These are phyloP conservation scores for Passer montanus DNA, from an alignment of 2,113 vertebrate genomes.

Conservation along the genomic window DNA sequence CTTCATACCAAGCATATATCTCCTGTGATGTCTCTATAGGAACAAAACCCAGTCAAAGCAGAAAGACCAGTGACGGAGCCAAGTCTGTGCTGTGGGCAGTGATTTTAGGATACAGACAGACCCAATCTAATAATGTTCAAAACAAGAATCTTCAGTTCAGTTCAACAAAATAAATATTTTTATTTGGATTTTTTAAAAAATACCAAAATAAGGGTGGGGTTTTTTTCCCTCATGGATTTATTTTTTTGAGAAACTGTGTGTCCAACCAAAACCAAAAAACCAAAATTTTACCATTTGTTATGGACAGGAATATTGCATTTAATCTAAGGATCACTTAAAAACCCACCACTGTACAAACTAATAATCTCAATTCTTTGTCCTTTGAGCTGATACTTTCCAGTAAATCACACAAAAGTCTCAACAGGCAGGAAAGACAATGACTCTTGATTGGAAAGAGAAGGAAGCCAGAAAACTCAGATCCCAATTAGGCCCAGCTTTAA, in stretches of 20 bases:
- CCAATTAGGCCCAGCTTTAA: constrained; percentile 60
- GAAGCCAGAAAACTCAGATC: constrained; percentile 29
- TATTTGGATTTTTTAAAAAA: neutral
- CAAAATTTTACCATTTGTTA: neutral
- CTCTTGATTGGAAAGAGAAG: constrained; percentile 33
- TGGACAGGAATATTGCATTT: neutral
- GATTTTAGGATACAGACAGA: neutral
- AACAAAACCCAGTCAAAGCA: neutral
- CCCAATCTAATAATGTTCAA: neutral
- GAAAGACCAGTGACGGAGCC: neutral
- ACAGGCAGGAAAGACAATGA: constrained; percentile 37
- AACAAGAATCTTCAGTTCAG: neutral
- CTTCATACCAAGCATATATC: neutral
- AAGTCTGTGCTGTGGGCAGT: neutral
- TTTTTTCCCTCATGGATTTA: neutral
- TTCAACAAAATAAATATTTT: neutral
- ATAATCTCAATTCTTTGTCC: neutral
- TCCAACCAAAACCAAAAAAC: neutral
- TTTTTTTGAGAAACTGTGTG: neutral
- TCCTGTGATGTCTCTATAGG: neutral
- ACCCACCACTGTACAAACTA: neutral
- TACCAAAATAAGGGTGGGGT: neutral
- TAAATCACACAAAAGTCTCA: constrained; percentile 18
- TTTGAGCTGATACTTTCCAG: neutral
- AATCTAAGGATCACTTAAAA: neutral